phyloP scores from a whole-genome alignment of 1,140 invertebrate genomes.

The Cecropterus lyciades region DNA sequence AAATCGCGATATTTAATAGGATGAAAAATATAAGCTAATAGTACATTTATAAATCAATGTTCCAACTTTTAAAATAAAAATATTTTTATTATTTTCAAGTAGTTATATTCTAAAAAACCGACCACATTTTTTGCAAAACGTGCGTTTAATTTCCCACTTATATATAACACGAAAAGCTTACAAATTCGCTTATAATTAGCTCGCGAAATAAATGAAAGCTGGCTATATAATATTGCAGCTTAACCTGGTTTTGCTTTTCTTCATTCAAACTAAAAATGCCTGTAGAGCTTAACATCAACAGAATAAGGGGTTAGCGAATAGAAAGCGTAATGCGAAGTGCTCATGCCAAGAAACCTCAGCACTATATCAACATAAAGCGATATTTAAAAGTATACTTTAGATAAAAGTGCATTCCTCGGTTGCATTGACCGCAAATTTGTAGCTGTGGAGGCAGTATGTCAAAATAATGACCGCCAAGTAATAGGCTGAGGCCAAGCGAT shows the following conservation, averaged over 20 bases:
- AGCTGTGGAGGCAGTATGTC: conserved; percentile 69
- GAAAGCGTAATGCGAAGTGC: conserved; percentile 43
- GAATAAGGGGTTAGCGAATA: conserved; percentile 30
- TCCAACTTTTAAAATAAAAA: neutral
- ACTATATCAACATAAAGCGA: conserved; percentile 70
- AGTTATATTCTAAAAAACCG: neutral
- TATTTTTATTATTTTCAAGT: conserved; percentile 2
- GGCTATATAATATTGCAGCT: conserved; percentile 37
- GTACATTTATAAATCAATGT: too few relatives aligned
- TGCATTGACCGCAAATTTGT: conserved; percentile 79
- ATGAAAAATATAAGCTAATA: too few relatives aligned
- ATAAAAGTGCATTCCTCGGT: conserved; percentile 72
- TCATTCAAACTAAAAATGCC: conserved; percentile 31
- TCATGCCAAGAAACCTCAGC: conserved; percentile 70
- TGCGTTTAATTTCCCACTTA: conserved; percentile 25
- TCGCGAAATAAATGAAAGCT: conserved; percentile 24
- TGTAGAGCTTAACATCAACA: conserved; percentile 29
- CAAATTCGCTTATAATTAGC: conserved; percentile 33
- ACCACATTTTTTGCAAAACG: conserved; percentile 3
- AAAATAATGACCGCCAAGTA: conserved; percentile 76
- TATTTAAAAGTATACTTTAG: conserved; percentile 77
- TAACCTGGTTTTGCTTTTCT: conserved; percentile 31
- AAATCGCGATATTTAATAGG: too few relatives aligned
- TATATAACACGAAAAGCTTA: conserved; percentile 30
- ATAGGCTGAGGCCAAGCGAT: conserved; percentile 52